Percentiles rank a stretch among this genome's conserved stretches.
These are phyloP conservation scores for Augochlorella aurata DNA, from an alignment of 2,888 invertebrate species.

Conservation along the genomic window DNA sequence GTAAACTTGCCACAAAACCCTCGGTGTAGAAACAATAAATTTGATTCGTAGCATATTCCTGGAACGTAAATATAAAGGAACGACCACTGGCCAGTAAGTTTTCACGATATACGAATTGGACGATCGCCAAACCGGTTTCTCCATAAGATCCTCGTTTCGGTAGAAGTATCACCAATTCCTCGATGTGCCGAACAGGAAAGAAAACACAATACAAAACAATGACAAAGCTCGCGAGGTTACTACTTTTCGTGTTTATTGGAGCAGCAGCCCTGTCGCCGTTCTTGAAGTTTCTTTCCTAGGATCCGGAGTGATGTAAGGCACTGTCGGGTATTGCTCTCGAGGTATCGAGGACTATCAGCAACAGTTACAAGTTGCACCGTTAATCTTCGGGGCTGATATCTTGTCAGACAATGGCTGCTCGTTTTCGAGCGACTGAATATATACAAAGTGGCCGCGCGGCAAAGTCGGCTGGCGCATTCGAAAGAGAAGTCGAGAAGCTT, in stretches of 20 bases:
- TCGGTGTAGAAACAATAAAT: too few species aligned
- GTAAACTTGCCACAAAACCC: too few species aligned
- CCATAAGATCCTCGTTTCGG: not conserved
- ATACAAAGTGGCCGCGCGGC: conserved; percentile 30
- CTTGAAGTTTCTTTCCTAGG: conserved; percentile 1
- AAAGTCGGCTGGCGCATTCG: not conserved
- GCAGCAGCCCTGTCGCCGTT: conserved; percentile 15
- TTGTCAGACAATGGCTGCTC: conserved; percentile 16
- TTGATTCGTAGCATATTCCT: not conserved
- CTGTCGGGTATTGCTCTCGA: not conserved
- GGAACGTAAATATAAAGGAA: not conserved
- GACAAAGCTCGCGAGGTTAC: not conserved
- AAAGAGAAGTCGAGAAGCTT: not conserved
- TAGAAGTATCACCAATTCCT: not conserved
- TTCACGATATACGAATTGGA: not conserved
- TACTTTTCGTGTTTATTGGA: conserved; percentile 40
- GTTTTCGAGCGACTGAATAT: conserved; percentile 21
- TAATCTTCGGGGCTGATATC: conserved; percentile 26
- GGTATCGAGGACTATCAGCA: conserved; percentile 33
- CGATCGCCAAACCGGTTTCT: not conserved
- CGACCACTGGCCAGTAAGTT: not conserved
- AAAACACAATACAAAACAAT: not conserved
- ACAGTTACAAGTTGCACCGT: conserved; percentile 21
- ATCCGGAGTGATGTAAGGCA: not conserved
- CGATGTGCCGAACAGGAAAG: not conserved